phyloP scores from a whole-genome alignment of 2,113 vertebrate species.

The Panthera tigris region DNA sequence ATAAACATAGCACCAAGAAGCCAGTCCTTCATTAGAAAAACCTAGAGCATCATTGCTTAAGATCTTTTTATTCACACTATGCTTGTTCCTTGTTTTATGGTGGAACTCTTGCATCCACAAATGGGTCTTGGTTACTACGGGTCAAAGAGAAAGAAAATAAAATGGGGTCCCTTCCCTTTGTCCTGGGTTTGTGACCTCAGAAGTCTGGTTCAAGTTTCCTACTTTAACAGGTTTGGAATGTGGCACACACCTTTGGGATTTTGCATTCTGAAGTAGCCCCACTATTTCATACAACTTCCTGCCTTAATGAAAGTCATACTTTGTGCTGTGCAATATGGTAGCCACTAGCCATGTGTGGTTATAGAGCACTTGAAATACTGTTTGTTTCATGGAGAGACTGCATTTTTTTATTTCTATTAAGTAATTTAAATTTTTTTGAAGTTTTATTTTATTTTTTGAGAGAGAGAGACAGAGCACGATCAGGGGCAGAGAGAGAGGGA shows the following conservation, averaged over 20 bases:
- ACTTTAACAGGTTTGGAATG: not conserved
- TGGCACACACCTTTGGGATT: not conserved
- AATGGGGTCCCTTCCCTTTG: not conserved
- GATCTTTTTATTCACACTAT: not conserved
- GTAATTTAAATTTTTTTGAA: no score
- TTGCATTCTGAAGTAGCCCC: not conserved
- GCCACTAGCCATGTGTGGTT: not conserved
- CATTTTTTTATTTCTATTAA: not conserved
- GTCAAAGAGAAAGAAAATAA: not conserved
- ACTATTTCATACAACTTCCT: not conserved
- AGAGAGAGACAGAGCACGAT: no score
- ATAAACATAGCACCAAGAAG: not conserved
- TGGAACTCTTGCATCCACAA: not conserved
- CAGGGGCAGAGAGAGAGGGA: no score
- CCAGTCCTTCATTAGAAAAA: not conserved
- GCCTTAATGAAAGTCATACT: not conserved
- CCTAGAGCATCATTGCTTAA: not conserved
- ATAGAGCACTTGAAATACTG: not conserved
- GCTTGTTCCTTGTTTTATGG: not conserved
- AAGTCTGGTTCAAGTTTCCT: not conserved
- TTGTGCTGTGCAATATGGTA: not conserved
- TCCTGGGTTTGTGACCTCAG: not conserved
- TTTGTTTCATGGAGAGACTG: not conserved
- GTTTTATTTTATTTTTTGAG: not conserved
- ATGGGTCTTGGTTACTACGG: not conserved